Conservation (phyloP, 53 echinoderm and acorn worm genomes). For the Stichopus horrens region DNA sequence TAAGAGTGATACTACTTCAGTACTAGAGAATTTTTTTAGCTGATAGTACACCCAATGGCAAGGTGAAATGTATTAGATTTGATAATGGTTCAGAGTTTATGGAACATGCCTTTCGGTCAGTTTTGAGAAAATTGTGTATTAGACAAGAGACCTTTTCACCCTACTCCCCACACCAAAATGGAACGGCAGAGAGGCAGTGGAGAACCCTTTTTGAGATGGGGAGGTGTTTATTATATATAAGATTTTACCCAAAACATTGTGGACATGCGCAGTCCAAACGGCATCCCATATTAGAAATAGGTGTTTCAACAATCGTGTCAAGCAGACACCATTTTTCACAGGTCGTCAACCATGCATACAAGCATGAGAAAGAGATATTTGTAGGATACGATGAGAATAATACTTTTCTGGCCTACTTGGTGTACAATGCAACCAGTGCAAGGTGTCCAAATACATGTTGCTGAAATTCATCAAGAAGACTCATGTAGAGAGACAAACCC, state of each 20-base stretch:
- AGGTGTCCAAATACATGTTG: constrained; percentile 1
- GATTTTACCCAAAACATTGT: constrained; percentile 36
- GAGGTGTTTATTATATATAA: not conserved
- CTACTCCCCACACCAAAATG: constrained; percentile 58
- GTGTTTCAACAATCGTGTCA: constrained; percentile 49
- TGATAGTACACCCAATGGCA: constrained; percentile 34
- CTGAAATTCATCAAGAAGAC: not conserved
- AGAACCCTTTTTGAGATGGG: constrained; percentile 58
- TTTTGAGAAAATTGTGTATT: constrained; percentile 24
- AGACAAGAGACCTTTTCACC: constrained; percentile 48
- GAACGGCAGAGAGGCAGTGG: constrained; percentile 50
- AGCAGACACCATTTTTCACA: constrained; percentile 36
- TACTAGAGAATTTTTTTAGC: constrained; percentile 7
- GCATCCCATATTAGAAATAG: constrained; percentile 47
- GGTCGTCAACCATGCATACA: constrained; percentile 51
- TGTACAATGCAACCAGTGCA: constrained; percentile 23
- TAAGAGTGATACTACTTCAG: constrained; percentile 9
- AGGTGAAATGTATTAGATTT: constrained; percentile 11
- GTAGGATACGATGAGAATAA: constrained; percentile 48
- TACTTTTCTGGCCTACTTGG: constrained; percentile 49
- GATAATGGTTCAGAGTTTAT: constrained; percentile 47
- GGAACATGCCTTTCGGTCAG: not conserved
- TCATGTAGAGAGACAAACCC: not conserved
- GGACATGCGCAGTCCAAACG: constrained; percentile 48
- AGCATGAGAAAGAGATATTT: constrained; percentile 40